Evolutionary conservation across 2,113 vertebrate species (phyloP).

Genomic region (Taxidea taxus): DNA sequence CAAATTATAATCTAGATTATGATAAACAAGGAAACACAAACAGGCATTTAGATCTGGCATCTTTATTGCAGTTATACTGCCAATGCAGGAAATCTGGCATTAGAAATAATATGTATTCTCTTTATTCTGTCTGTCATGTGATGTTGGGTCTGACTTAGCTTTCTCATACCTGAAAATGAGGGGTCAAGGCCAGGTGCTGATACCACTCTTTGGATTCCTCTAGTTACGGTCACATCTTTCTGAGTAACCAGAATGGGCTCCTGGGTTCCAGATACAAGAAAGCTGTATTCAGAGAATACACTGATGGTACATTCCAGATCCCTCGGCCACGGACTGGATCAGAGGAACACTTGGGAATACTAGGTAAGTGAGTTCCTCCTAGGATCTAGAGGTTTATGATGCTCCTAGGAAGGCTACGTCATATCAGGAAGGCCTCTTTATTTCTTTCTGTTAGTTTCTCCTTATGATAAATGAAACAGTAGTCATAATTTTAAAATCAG

Average conservation of each 20-base stretch:
- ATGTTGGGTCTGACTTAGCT: not conserved
- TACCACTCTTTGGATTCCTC: constrained; percentile 57
- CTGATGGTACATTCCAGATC: constrained; percentile 82
- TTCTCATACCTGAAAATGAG: constrained; percentile 1
- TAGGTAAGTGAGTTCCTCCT: constrained; percentile 78
- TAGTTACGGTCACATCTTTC: constrained; percentile 82
- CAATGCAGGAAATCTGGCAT: not conserved
- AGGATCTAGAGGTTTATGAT: not conserved
- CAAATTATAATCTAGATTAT: constrained; percentile 17
- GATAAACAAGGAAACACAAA: not conserved
- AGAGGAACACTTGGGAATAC: constrained; percentile 83
- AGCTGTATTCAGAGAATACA: constrained; percentile 84
- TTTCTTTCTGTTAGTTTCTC: not conserved
- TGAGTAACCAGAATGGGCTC: constrained; percentile 80
- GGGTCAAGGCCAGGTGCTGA: not conserved
- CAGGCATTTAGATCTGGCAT: not conserved
- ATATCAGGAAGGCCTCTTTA: not conserved
- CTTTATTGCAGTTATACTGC: not conserved
- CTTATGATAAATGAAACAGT: not conserved
- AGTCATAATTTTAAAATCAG: not conserved
- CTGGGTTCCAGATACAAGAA: constrained; percentile 86
- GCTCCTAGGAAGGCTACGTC: not conserved
- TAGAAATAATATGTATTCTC: not conserved
- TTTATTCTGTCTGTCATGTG: not conserved
- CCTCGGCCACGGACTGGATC: constrained; percentile 65